Evolutionary conservation across 2,888 invertebrate species (phyloP).

Genomic region (Allygus modestus): DNA sequence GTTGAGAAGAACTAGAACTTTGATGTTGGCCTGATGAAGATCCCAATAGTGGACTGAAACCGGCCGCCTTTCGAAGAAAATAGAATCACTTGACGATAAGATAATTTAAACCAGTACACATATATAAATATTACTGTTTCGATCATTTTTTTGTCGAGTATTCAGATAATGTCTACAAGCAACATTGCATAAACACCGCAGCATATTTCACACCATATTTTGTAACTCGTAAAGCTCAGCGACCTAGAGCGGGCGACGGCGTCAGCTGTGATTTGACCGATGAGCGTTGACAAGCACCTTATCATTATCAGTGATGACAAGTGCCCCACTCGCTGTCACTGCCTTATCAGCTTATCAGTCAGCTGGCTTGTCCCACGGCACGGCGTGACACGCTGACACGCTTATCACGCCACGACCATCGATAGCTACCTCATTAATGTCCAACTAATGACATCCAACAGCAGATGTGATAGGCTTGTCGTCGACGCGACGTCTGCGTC

Average conservation of each 20-base stretch:
- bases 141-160: too few relatives aligned
- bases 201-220: too few relatives aligned
- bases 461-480: neutral
- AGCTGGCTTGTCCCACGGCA: constrained; percentile 44
- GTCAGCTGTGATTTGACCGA: constrained; percentile 39
- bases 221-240: neutral
- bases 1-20: too few relatives aligned
- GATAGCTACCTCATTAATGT: constrained; percentile 50
- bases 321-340: constrained; percentile 45
- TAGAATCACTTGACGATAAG: too few relatives aligned
- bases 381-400: constrained; percentile 29
- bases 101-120: too few relatives aligned
- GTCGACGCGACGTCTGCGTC: neutral
- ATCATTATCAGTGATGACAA: constrained; percentile 33
- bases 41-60: too few relatives aligned
- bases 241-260: neutral
- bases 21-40: too few relatives aligned
- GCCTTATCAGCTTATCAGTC: constrained; percentile 44
- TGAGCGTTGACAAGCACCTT: constrained; percentile 13
- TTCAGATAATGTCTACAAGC: too few relatives aligned
- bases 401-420: constrained; percentile 43
- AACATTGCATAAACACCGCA: too few relatives aligned
- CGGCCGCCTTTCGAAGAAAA: too few relatives aligned
- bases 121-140: too few relatives aligned
- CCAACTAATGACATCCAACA: constrained; percentile 33